Evolutionary conservation across 2,888 invertebrate species (phyloP), one percentile per base, ranked within the genome.

Genomic region (Leucophenga montana): DNA sequence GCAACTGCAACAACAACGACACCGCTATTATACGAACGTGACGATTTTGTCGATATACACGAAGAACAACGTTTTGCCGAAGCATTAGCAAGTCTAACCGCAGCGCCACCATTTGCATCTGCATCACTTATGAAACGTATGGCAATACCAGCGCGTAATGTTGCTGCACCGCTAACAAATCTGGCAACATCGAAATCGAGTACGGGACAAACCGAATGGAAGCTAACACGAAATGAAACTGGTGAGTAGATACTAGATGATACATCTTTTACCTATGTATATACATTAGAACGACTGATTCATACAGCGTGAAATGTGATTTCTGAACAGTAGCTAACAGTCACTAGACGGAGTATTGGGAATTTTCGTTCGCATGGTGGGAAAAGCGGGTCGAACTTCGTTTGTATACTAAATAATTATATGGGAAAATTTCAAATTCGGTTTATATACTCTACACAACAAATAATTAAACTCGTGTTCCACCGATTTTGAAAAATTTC

Each of bases 191-290:
- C 27, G 27, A 27, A 27, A 27, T 27, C 31, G 68, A 27, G 11
- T 62, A 68, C 22, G 27, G 27, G 27, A 3, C 27, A 27, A 67
- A 66, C 9, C 6, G 70, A 73, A 65, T 77, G 79, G 13, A 72
- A 70, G 68, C 72, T 86, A 73, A 72, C 77, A 16, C 75, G 74
- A 16, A 75, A 75, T 53, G 79, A 83, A 75, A 80, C 69, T 33
- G 76, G 86, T 86, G 74, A 80, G 87, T 84, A 59, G 27, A 27
- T 27, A 4, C 4, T 27, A 27, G 2, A 50, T 62, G 57, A 66
- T 54, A 53, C 33, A 48, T 65, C 14, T 18, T 59, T 64, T n/a
- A 31, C 1, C n/a, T n/a, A n/a, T n/a, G n/a, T n/a, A n/a, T n/a
- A n/a, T n/a, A n/a, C n/a, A n/a, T n/a, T n/a, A n/a, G n/a, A n/a